A percentile compares a stretch with the other conserved stretches of the same genome.
Evolutionary conservation across 2,113 vertebrate species (phyloP).

Genomic region (Gymnarchus niloticus): DNA sequence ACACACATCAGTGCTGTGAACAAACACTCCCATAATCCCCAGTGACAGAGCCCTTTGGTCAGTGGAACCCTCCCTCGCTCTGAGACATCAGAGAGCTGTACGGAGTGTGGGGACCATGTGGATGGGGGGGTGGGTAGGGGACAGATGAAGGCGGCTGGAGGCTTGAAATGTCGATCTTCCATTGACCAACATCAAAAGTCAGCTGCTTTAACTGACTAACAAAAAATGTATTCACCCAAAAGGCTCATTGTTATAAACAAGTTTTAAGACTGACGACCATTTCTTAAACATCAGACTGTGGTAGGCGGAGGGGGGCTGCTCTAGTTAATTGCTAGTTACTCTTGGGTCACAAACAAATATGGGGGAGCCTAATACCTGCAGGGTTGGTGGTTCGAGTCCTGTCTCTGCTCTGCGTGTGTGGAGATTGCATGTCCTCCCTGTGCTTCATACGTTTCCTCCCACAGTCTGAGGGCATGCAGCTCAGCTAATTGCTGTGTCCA

Average conservation of each 20-base stretch:
- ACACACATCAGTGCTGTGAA: constrained; percentile 49
- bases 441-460: too few species aligned
- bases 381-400: too few species aligned
- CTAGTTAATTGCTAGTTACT: background rate
- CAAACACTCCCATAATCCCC: constrained; percentile 40
- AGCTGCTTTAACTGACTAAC: background rate
- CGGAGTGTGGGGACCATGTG: background rate
- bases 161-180: background rate
- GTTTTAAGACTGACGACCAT: background rate
- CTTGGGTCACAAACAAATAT: background rate
- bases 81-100: background rate
- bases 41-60: constrained; percentile 22
- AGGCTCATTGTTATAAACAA: background rate
- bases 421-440: too few species aligned
- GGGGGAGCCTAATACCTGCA: background rate
- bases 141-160: background rate
- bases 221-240: background rate
- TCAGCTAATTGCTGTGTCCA: too few species aligned
- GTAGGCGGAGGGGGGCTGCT: background rate
- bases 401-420: too few species aligned
- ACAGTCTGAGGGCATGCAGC: too few species aligned
- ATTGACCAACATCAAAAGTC: background rate
- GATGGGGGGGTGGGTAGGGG: background rate
- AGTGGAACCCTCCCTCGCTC: background rate
- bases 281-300: background rate